These are phyloP conservation scores for Arrhopalites spinosus DNA, from an alignment of 2,888 invertebrate species.

Conservation along the genomic window DNA sequence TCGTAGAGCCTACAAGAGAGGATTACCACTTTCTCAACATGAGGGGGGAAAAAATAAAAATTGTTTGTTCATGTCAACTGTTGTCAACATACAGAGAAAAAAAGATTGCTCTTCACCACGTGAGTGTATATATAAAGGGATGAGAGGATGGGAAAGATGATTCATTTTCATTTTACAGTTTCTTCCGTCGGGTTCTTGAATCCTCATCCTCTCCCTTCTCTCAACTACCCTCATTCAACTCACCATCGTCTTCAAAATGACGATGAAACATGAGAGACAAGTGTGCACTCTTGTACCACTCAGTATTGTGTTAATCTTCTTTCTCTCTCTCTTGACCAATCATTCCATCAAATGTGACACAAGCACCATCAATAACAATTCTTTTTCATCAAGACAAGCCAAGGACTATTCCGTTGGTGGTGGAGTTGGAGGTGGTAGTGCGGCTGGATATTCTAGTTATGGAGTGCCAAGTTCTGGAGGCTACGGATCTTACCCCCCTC, in stretches of 20 bases:
- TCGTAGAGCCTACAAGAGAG: no score
- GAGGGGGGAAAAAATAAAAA: no score
- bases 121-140: no score
- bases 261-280: background rate
- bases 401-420: slow-evolving; percentile 47
- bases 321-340: background rate
- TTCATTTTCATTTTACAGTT: no score
- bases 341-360: background rate
- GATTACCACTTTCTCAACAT: no score
- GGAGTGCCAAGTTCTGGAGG: slow-evolving; percentile 35
- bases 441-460: slow-evolving; percentile 19
- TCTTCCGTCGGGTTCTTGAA: no score
- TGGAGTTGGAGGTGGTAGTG: slow-evolving; percentile 24
- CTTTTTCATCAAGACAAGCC: slow-evolving; percentile 44
- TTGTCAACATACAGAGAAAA: no score
- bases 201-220: background rate
- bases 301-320: background rate
- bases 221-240: background rate
- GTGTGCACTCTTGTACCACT: no score
- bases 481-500: slow-evolving; percentile 40
- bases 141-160: no score
- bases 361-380: background rate
- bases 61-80: no score
- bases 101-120: no score
- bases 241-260: background rate